Evolutionary conservation across 2,888 invertebrate genomes (phyloP), one percentile per base, ranked within the genome.

Genomic region (Cecidostiba fungosa): DNA sequence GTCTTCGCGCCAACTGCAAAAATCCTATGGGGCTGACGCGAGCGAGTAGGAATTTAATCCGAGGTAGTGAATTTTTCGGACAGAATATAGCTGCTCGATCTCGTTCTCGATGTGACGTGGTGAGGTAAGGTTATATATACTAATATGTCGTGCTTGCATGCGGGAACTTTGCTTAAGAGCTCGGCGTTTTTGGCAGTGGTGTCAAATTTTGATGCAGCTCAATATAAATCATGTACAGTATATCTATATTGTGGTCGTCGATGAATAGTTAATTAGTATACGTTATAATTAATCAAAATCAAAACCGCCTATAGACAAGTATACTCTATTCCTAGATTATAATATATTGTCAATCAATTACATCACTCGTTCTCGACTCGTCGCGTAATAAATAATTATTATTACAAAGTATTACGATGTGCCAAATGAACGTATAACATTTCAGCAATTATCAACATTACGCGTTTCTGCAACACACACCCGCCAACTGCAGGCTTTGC

Each of bases 381-480:
- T n/a, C 32, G 16, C 0, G 6, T 43, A 59, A 59, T 59, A 59
- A 59, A 32, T 50, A 36, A 79, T 54, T n/a, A 79, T 54, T n/a
- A 79, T 43, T 23, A 43, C 26, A 72, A 66, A 59, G 19, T 54
- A 12, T 43, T 23, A 73, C 43, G 39, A 73, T 23, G 23, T 12
- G 73, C 29, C 14, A 81, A 14, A 39, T 10, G 59, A n/a, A 50
- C 43, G 66, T 50, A 66, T n/a, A 76, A 47, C 72, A 23, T 80
- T 80, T 80, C 79, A 80, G 32, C 72, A n/a, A 50, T 70, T 23
- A 50, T 32, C 47, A 32, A 36, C 23, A 70, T n/a, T n/a, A 36
- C n/a, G n/a, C 10, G 29, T 62, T 76, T 66, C 23, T 23, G 74
- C 29, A 76, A 47, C n/a, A n/a, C 29, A 26, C 4, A 14, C 39